phyloP scores from a whole-genome alignment of 2,888 invertebrate species.

The Leptinotarsa haldemani region DNA sequence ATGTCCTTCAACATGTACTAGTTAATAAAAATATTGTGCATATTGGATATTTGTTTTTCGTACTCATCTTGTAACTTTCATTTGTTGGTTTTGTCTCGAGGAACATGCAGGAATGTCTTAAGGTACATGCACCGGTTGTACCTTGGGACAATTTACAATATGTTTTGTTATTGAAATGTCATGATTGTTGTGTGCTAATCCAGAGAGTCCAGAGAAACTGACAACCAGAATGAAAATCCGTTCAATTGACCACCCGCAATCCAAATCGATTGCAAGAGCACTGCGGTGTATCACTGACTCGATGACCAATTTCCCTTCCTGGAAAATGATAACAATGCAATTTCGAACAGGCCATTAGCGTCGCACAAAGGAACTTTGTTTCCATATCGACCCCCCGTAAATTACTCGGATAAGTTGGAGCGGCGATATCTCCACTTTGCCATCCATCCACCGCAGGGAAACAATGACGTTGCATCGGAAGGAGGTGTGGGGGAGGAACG shows the following conservation, averaged over 20 bases:
- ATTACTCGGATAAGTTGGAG: constrained; percentile 48
- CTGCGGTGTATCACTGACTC: not conserved
- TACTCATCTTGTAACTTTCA: not conserved
- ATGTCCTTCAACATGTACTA: constrained; percentile 19
- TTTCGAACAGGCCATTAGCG: constrained; percentile 27
- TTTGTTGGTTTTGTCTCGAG: constrained; percentile 18
- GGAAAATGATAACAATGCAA: constrained; percentile 16
- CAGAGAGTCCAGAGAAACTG: too few relatives aligned
- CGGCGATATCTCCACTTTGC: constrained; percentile 47
- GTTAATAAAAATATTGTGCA: constrained; percentile 19
- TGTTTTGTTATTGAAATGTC: too few relatives aligned
- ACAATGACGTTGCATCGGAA: constrained; percentile 1
- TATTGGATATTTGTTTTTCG: not conserved
- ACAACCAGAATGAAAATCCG: too few relatives aligned
- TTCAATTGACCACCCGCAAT: too few relatives aligned
- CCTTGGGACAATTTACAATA: constrained; percentile 29
- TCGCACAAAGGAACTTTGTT: constrained; percentile 38
- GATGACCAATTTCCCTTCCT: constrained; percentile 9
- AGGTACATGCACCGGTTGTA: constrained; percentile 29
- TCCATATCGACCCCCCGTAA: constrained; percentile 41
- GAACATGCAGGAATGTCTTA: constrained; percentile 23
- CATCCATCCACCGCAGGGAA: constrained; percentile 41
- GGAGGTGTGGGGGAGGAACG: not conserved
- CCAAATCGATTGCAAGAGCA: not conserved
- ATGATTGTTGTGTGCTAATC: too few relatives aligned